These are phyloP conservation scores for Leptestheria dahalacensis DNA, from an alignment of 1,140 invertebrate species.

Conservation along the genomic window DNA sequence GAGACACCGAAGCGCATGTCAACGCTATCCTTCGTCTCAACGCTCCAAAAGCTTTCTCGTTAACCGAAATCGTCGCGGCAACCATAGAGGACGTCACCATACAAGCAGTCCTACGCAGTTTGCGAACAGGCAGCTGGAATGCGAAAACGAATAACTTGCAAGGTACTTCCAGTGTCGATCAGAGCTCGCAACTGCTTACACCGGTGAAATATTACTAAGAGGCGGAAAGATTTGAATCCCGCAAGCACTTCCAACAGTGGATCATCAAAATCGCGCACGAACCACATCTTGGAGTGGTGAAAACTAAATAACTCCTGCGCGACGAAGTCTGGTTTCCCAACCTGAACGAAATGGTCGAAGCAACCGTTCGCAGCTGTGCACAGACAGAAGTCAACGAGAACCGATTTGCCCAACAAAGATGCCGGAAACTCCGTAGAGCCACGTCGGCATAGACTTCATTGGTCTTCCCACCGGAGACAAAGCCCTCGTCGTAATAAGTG, in stretches of 20 bases:
- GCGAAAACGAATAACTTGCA: not conserved
- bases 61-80: not conserved
- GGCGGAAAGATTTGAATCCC: slow-evolving; percentile 18
- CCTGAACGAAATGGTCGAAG: slow-evolving; percentile 23
- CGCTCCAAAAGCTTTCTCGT: not conserved
- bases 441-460: slow-evolving; percentile 6
- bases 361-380: slow-evolving; percentile 18
- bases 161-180: not conserved
- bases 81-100: not conserved
- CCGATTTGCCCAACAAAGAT: slow-evolving; percentile 7
- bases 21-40: not conserved
- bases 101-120: not conserved
- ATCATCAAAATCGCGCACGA: slow-evolving; percentile 19
- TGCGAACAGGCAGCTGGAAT: not conserved
- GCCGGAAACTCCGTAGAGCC: slow-evolving; percentile 10
- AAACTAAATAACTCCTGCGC: slow-evolving; percentile 23
- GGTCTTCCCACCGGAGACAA: slow-evolving; percentile 6
- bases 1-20: not conserved
- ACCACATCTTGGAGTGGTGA: slow-evolving; percentile 18
- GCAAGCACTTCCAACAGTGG: slow-evolving; percentile 14
- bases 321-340: slow-evolving; percentile 25
- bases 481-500: slow-evolving; percentile 10
- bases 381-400: not conserved
- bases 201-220: not conserved
- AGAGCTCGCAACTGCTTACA: not conserved